Evolutionary conservation across 1,140 invertebrate species (phyloP), one percentile per base, ranked within the genome.

Genomic region (Calliopsis andreniformis): DNA sequence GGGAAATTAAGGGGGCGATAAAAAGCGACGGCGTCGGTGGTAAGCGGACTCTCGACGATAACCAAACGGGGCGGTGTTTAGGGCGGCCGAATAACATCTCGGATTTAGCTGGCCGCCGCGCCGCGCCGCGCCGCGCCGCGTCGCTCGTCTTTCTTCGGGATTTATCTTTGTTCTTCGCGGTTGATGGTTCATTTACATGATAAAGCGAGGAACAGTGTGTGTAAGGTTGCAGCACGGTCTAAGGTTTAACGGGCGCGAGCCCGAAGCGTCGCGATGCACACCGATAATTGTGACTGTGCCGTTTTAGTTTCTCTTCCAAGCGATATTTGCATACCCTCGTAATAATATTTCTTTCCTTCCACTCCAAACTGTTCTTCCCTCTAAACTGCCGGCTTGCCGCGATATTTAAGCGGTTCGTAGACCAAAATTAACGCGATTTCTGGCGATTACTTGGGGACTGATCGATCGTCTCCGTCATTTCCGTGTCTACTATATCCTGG

Each of bases 151-250:
- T 32, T 39, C n/a, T 73, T 78, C 28, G n/a, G 56, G 62, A 75
- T 80, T 80, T 80, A 80, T 79, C 79, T 64, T 79, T 66, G 64
- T 80, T 80, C 79, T 51, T 79, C 62, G 56, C 42, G 18, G 61
- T 73, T 62, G 79, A 79, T 59, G 77, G 47, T 62, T 73, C 79
- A 62, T 79, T 79, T 80, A 47, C 77, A 67, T 79, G 79, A 80
- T 80, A 80, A 81, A 81, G 56, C 63, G 47, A 6, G 35, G 14
- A 45, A 28, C 68, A 64, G 28, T 62, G 56, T 67, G 35, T n/a
- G n/a, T n/a, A n/a, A n/a, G n/a, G n/a, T 32, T 59, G 58, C 42
- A 51, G 51, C 39, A 43, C 62, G 45, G 49, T 66, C 62, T 63
- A 25, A 49, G 63, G 43, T 73, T 79, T 69, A 72, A 76, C 63